Conservation (phyloP, 1,140 invertebrate species). For the Heterodera carotae region DNA sequence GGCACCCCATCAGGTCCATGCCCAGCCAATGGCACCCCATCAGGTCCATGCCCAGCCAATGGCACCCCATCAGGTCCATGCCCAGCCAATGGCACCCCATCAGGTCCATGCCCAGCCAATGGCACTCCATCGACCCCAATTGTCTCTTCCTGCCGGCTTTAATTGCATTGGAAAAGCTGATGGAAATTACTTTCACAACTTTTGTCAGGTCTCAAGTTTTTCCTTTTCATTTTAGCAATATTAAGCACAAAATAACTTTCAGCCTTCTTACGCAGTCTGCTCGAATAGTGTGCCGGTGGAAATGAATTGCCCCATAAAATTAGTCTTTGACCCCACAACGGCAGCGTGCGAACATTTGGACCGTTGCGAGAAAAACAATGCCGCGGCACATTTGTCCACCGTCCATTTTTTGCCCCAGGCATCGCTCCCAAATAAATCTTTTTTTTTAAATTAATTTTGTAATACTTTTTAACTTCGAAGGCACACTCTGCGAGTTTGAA, state of each 20-base stretch:
- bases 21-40: too few species aligned
- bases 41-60: too few species aligned
- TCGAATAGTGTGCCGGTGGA: not conserved
- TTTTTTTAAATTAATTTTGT: too few species aligned
- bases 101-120: too few species aligned
- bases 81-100: too few species aligned
- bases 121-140: not conserved
- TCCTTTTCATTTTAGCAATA: not conserved
- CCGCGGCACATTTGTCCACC: not conserved
- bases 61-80: too few species aligned
- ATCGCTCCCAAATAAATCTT: too few species aligned
- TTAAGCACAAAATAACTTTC: not conserved
- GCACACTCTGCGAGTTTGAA: not conserved
- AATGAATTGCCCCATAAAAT: slow-evolving; percentile 24
- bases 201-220: not conserved
- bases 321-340: slow-evolving; percentile 24
- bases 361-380: slow-evolving; percentile 15
- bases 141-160: not conserved
- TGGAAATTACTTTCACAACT: slow-evolving; percentile 14
- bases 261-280: slow-evolving; percentile 4
- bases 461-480: too few species aligned
- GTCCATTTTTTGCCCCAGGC: not conserved
- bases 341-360: slow-evolving; percentile 18
- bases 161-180: slow-evolving; percentile 27
- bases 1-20: too few species aligned